These are phyloP conservation scores for Heliconius erato DNA, from an alignment of 2,888 invertebrate species.

Conservation along the genomic window DNA sequence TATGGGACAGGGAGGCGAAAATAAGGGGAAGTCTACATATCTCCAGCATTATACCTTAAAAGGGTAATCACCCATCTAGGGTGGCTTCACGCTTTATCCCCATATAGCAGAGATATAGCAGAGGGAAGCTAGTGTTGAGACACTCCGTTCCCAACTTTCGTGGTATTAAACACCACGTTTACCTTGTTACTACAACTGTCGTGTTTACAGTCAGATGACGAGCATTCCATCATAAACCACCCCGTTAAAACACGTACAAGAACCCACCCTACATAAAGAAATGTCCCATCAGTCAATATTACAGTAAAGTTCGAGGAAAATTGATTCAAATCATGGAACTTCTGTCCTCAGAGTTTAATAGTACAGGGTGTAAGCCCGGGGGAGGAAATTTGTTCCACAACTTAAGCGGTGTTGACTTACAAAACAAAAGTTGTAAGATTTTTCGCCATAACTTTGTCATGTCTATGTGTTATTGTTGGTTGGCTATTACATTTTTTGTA, in stretches of 20 bases:
- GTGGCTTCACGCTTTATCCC: too few species aligned
- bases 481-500: not conserved
- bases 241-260: not conserved
- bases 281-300: conserved; percentile 16
- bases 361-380: conserved; percentile 41
- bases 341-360: conserved; percentile 37
- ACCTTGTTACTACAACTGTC: too few species aligned
- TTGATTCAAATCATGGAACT: conserved; percentile 40
- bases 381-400: conserved; percentile 49
- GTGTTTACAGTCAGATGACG: not conserved
- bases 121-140: too few species aligned
- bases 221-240: not conserved
- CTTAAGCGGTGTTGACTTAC: conserved; percentile 53
- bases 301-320: conserved; percentile 29
- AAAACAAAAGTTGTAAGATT: conserved; percentile 54
- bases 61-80: too few species aligned
- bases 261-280: not conserved
- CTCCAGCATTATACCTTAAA: too few species aligned
- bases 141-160: too few species aligned
- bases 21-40: too few species aligned
- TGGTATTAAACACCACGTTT: too few species aligned
- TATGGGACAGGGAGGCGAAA: too few species aligned
- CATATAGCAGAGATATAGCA: too few species aligned
- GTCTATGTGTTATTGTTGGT: conserved; percentile 18
- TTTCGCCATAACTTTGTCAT: conserved; percentile 43